These are phyloP conservation scores for Microchrysa polita DNA, from an alignment of 2,888 invertebrate genomes.

Conservation along the genomic window DNA sequence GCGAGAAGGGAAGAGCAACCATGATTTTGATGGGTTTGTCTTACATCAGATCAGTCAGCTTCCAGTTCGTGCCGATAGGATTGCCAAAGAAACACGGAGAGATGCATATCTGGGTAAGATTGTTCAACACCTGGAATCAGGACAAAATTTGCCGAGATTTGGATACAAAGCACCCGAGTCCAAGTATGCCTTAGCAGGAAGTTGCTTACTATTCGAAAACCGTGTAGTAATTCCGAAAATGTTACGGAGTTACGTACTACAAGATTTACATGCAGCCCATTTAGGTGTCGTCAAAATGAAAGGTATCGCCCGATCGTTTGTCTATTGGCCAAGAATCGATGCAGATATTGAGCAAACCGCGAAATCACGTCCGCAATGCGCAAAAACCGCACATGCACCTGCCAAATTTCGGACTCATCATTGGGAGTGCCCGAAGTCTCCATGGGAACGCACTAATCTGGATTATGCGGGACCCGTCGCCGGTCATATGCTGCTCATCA, in stretches of 20 bases:
- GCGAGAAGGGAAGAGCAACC: too few relatives aligned
- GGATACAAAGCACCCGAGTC: conserved; percentile 17
- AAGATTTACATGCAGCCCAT: conserved; percentile 45
- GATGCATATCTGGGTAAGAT: too few relatives aligned
- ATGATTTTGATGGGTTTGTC: too few relatives aligned
- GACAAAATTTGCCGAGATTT: too few relatives aligned
- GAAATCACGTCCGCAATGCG: conserved; percentile 25
- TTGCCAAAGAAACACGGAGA: too few relatives aligned
- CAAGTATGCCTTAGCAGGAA: neutral
- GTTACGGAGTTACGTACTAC: conserved; percentile 21
- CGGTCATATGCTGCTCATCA: too few relatives aligned
- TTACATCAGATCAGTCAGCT: too few relatives aligned
- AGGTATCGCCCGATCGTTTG: conserved; percentile 46
- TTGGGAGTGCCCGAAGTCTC: conserved; percentile 42
- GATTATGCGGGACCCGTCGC: neutral
- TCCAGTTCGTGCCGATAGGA: too few relatives aligned
- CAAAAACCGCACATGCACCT: conserved; percentile 13
- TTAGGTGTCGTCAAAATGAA: conserved; percentile 47
- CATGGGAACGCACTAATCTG: neutral
- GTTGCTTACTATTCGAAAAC: conserved; percentile 22
- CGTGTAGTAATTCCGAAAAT: too few relatives aligned
- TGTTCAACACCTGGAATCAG: too few relatives aligned
- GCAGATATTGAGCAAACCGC: conserved; percentile 31
- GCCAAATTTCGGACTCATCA: conserved; percentile 46
- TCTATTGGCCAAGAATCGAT: conserved; percentile 41